These are phyloP conservation scores for Gila orcuttii DNA, from an alignment of 2,113 vertebrate genomes.

Conservation along the genomic window DNA sequence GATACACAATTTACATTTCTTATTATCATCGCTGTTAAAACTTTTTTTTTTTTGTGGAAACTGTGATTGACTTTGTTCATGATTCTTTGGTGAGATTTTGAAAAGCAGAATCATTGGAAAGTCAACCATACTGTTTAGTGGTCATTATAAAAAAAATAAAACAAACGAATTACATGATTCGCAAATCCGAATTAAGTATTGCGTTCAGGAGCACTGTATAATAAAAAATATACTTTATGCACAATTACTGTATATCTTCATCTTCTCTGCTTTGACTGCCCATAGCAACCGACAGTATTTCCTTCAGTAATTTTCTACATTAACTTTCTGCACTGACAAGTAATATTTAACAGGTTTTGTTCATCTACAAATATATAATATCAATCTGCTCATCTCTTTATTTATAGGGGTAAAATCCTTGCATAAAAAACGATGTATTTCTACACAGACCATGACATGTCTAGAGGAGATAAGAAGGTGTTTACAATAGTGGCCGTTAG, in stretches of 20 bases:
- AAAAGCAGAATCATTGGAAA: too few relatives aligned
- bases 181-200: neutral
- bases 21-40: neutral
- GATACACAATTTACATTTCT: neutral
- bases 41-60: neutral
- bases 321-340: too few relatives aligned
- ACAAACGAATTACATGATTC: too few relatives aligned
- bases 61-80: neutral
- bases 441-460: conserved; percentile 17
- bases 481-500: neutral
- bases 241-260: neutral
- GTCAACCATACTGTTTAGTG: too few relatives aligned
- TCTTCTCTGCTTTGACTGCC: neutral
- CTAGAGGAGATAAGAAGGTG: conserved; percentile 1
- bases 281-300: neutral
- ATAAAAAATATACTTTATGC: neutral
- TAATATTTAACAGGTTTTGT: neutral
- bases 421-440: neutral
- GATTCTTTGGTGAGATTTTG: too few relatives aligned
- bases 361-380: neutral
- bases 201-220: neutral
- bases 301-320: neutral
- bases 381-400: neutral
- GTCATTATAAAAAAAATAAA: too few relatives aligned
- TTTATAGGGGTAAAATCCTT: neutral